Conservation (phyloP, 2,113 vertebrate species). For the Paramormyrops kingsleyae region DNA sequence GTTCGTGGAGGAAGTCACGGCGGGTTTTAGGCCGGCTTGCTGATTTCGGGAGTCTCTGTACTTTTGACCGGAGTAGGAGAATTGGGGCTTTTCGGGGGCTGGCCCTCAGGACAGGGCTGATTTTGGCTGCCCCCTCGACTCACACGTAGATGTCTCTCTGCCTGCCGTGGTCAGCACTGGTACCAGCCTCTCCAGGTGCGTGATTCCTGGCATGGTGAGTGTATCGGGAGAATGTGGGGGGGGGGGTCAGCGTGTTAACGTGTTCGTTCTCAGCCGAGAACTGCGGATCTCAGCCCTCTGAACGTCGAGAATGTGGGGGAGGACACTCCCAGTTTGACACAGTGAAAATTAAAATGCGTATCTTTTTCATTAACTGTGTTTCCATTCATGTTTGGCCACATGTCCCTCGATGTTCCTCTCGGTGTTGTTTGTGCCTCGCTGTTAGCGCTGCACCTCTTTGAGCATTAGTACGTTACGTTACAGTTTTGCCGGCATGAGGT, state of each 20-base stretch:
- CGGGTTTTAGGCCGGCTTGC: slow-evolving; percentile 25
- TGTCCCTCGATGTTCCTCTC: background rate
- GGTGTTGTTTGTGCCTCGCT: background rate
- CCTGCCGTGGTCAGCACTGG: slow-evolving; percentile 32
- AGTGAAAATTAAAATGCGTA: slow-evolving; percentile 9
- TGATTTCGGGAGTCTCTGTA: slow-evolving; percentile 8
- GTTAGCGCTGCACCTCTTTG: background rate
- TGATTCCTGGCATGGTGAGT: slow-evolving; percentile 42
- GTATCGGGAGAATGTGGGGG: background rate
- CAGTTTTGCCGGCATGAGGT: background rate
- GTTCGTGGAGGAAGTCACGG: slow-evolving; percentile 39
- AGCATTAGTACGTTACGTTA: too few relatives aligned
- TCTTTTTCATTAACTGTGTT: slow-evolving; percentile 15
- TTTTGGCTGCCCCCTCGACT: background rate
- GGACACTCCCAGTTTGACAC: slow-evolving; percentile 6
- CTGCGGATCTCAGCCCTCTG: slow-evolving; percentile 17
- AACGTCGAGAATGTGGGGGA: slow-evolving; percentile 34
- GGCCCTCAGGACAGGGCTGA: background rate
- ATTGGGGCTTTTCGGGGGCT: background rate
- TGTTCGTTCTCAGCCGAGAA: background rate
- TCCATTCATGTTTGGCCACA: background rate
- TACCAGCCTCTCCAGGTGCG: slow-evolving; percentile 7
- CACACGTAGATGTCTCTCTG: slow-evolving; percentile 24
- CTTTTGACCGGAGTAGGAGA: slow-evolving; percentile 22
- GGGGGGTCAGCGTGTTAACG: background rate